phyloP scores from a whole-genome alignment of 2,797 vertebrate species.

The Heterohyrax brucei region DNA sequence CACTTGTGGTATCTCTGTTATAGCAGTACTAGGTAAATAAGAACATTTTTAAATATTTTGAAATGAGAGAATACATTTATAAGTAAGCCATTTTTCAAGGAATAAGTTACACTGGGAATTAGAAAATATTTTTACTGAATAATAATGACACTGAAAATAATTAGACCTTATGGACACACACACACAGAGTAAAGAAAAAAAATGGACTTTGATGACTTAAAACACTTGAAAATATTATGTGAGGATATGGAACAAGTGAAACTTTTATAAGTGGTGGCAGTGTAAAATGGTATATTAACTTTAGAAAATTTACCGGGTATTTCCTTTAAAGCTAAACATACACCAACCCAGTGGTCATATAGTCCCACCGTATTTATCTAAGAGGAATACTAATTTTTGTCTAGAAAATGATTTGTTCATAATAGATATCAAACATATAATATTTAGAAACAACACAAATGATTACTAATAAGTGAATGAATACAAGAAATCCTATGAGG shows the following conservation, averaged over 20 bases:
- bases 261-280: background rate
- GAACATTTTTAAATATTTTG: background rate
- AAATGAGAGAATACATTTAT: conserved; percentile 1
- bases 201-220: background rate
- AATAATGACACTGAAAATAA: background rate
- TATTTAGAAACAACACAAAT: background rate
- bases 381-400: background rate
- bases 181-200: background rate
- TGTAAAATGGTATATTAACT: background rate
- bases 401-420: background rate
- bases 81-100: too few relatives aligned
- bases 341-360: background rate
- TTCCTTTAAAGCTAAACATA: background rate
- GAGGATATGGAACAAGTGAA: background rate
- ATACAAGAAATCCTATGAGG: background rate
- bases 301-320: background rate
- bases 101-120: background rate
- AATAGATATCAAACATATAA: background rate
- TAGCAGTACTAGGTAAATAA: too few relatives aligned
- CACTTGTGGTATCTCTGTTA: too few relatives aligned
- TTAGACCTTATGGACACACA: background rate
- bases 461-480: background rate
- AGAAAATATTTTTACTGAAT: conserved; percentile 25
- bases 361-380: background rate
- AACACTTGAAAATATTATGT: background rate